Conservation (phyloP, 23 tunicate species). For the Pegea sp. region DNA sequence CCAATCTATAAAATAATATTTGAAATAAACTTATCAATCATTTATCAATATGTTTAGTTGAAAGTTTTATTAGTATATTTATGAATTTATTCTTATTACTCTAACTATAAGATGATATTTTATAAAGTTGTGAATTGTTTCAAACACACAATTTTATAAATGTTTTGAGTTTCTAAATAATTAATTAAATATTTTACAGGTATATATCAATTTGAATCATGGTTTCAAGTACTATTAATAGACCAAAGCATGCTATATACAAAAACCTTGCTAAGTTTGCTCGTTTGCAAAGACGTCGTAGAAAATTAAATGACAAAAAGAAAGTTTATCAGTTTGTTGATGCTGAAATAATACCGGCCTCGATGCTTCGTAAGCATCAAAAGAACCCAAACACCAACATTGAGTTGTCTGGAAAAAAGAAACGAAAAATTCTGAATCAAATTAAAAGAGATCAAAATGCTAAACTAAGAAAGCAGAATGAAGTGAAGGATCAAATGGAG, state of each 20-base stretch:
- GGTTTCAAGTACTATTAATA: neutral
- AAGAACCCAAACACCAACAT: neutral
- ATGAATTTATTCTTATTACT: too few relatives aligned
- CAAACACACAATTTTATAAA: too few relatives aligned
- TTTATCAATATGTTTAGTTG: too few relatives aligned
- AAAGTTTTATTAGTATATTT: too few relatives aligned
- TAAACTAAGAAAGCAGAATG: too few relatives aligned
- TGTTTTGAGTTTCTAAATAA: too few relatives aligned
- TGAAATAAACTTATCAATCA: too few relatives aligned
- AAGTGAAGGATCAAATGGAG: neutral
- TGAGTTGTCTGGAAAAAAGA: slow-evolving; percentile 2
- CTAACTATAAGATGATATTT: too few relatives aligned
- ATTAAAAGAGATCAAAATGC: neutral
- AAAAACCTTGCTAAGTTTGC: neutral
- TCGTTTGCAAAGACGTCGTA: neutral
- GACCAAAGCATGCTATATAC: neutral
- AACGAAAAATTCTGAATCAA: neutral
- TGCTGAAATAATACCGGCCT: neutral
- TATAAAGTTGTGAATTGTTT: too few relatives aligned
- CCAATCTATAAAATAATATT: too few relatives aligned
- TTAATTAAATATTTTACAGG: too few relatives aligned
- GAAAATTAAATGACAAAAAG: neutral
- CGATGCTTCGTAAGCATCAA: neutral
- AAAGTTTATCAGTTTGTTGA: neutral
- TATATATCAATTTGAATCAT: too few relatives aligned